phyloP scores from a whole-genome alignment of 2,888 invertebrate genomes.

The Chromoteleia sp. region DNA sequence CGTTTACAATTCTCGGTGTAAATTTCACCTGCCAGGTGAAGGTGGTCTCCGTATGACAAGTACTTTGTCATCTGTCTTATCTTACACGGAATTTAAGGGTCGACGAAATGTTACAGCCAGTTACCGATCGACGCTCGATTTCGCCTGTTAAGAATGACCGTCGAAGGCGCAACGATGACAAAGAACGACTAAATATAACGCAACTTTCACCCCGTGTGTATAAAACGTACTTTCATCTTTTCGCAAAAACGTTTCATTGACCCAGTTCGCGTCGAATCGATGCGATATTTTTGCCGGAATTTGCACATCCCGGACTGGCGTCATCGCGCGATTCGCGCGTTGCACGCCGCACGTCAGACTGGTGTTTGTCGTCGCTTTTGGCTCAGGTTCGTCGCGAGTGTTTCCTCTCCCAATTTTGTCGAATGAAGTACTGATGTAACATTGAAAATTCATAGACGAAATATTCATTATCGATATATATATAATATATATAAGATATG shows the following conservation, averaged over 20 bases:
- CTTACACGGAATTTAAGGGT: too few species aligned
- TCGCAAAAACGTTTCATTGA: slow-evolving; percentile 35
- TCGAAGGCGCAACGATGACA: neutral
- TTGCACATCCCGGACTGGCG: neutral
- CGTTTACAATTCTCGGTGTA: neutral
- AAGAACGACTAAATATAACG: slow-evolving; percentile 17
- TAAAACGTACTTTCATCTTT: slow-evolving; percentile 30
- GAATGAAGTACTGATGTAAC: slow-evolving; percentile 72
- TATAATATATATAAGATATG: slow-evolving; percentile 77
- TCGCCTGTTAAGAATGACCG: neutral
- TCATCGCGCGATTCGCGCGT: slow-evolving; percentile 4
- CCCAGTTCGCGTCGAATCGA: slow-evolving; percentile 29
- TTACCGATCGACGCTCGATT: neutral
- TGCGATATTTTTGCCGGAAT: slow-evolving; percentile 11
- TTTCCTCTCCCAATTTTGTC: slow-evolving; percentile 57
- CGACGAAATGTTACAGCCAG: too few species aligned
- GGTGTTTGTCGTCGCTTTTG: slow-evolving; percentile 21
- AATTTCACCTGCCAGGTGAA: too few species aligned
- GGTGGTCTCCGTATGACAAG: too few species aligned
- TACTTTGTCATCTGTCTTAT: neutral
- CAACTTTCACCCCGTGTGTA: slow-evolving; percentile 3
- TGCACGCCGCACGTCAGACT: slow-evolving; percentile 26
- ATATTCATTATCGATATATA: slow-evolving; percentile 76
- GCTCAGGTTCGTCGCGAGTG: slow-evolving; percentile 51
- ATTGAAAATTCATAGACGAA: slow-evolving; percentile 81